Base-by-base conservation (phyloP, 2,797 vertebrate species). In the Anabas testudineus region DNA sequence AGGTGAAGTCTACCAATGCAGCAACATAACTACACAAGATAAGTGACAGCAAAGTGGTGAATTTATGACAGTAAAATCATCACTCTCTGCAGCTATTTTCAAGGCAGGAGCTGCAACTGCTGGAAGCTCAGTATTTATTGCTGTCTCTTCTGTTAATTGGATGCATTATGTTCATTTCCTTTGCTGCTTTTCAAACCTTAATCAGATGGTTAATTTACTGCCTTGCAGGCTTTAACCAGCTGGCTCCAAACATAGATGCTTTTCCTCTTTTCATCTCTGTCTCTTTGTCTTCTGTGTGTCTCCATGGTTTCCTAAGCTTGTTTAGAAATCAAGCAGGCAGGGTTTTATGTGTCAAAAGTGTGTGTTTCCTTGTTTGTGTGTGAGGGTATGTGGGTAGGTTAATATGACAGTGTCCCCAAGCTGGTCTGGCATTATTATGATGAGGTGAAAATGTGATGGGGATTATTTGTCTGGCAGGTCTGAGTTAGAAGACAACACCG, bases 191-290 rank as follows among this genome's bases (percentile, higher is more conserved):
- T 87, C 76, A 84, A 84, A 89, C 83, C 83, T 84, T 81, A 89
- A 91, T 91, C 90, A 85, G 81, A 82, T 77, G 76, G 80, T 78
- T 90, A 85, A 89, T 91, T 86, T 85, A 80, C 82, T 78, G 72
- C 70, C 74, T 76, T 79, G 52, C 41, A 52, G 82, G 78, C 72
- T 80, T 86, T 71, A 83, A 82, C 60, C 88, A 89, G 84, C 85
- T 90, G 87, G 61, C 81, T 86, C 47, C 13, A 45, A 81, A 78
- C 71, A 71, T 69, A 60, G 63, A 70, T 21, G 15, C 36, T 71
- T 58, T 69, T 39, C 52, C 30, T 47, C 39, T 67, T 68, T 72
- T 69, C 45, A 58, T 75, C 71, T 61, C 57, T n/a, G 21, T 59
- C 51, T 85, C 67, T 67, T 68, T 43, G 1, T 81, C 55, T 69